These are phyloP conservation scores for Taphrorychus bicolor DNA, from an alignment of 2,888 invertebrate genomes.

Conservation along the genomic window DNA sequence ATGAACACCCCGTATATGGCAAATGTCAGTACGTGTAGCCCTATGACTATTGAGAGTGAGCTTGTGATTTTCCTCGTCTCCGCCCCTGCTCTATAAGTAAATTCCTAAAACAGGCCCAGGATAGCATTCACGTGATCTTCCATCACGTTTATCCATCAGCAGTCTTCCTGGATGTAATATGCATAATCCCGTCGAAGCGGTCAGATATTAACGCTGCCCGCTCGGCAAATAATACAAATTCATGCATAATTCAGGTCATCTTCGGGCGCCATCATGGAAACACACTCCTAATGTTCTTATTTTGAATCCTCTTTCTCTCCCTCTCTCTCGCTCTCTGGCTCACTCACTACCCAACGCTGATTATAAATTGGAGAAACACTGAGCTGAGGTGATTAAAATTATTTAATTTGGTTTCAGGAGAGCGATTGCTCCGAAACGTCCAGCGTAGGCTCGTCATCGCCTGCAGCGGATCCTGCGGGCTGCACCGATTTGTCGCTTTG, in stretches of 20 bases:
- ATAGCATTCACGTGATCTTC: constrained; percentile 31
- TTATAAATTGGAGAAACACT: no score
- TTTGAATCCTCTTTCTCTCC: neutral
- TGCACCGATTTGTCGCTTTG: constrained; percentile 55
- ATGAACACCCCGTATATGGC: no score
- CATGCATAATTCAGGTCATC: constrained; percentile 41
- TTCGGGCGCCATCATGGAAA: constrained; percentile 29
- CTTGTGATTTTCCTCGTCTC: neutral
- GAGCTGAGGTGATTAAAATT: neutral
- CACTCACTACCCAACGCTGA: neutral
- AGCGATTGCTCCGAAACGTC: constrained; percentile 69
- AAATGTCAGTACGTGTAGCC: no score
- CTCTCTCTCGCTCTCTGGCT: neutral
- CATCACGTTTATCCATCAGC: constrained; percentile 39
- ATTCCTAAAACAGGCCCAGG: constrained; percentile 3
- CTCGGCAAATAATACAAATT: constrained; percentile 40
- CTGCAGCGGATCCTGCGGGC: constrained; percentile 60
- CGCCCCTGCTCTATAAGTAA: constrained; percentile 44
- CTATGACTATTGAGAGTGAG: no score
- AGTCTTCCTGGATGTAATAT: constrained; percentile 38
- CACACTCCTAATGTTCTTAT: constrained; percentile 25
- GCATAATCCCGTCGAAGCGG: constrained; percentile 39
- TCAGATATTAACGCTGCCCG: constrained; percentile 33
- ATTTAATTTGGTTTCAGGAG: constrained; percentile 60
- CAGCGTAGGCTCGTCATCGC: constrained; percentile 67